A percentile compares a stretch with the other conserved stretches of the same genome.
These are phyloP conservation scores for Cebus imitator DNA, from an alignment of 2,113 vertebrate species.

Conservation along the genomic window DNA sequence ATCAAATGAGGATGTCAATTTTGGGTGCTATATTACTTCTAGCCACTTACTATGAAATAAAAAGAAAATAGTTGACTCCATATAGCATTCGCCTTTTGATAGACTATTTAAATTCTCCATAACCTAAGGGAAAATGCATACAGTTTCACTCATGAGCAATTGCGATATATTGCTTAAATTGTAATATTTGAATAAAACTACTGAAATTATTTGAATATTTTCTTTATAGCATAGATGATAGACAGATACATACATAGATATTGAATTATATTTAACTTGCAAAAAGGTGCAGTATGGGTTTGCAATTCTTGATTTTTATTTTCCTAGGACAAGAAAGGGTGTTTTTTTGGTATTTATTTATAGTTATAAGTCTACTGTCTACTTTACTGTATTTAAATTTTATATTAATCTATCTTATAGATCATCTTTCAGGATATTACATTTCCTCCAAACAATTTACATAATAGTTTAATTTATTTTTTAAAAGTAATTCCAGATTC, in stretches of 20 bases:
- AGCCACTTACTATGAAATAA: background rate
- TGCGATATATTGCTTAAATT: background rate
- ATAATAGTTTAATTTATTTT: background rate
- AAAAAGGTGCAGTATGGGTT: background rate
- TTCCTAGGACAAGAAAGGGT: background rate
- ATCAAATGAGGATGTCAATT: background rate
- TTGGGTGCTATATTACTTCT: background rate
- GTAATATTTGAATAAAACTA: background rate
- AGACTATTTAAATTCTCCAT: background rate
- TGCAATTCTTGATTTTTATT: slow-evolving; percentile 9
- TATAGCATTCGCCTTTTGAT: background rate
- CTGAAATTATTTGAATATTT: background rate
- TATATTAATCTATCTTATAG: background rate
- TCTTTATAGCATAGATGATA: background rate
- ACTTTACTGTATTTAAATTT: background rate
- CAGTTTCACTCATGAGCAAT: background rate
- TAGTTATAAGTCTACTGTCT: background rate
- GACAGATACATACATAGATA: background rate
- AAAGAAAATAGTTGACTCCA: background rate
- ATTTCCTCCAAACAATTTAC: background rate
- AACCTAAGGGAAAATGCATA: background rate
- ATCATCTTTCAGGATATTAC: background rate
- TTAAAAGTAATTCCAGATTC: background rate
- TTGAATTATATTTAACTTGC: background rate
- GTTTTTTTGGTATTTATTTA: background rate